phyloP scores from a whole-genome alignment of 2,797 vertebrate species.

The Sebastiscus tertius region DNA sequence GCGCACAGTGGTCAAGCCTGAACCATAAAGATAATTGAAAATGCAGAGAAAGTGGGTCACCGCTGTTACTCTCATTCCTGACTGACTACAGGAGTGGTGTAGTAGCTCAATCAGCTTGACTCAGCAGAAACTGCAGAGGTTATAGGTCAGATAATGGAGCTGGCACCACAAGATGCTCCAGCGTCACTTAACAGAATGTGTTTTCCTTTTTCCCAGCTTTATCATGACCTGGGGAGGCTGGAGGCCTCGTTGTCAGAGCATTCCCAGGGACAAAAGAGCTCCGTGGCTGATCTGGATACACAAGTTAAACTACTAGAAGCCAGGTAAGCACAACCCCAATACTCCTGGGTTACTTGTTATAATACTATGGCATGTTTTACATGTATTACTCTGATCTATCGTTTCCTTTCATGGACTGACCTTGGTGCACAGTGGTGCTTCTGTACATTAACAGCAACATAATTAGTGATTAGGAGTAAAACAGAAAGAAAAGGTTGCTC shows the following conservation, averaged over 20 bases:
- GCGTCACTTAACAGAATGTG: not conserved
- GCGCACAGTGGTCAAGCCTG: conserved; percentile 57
- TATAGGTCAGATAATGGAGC: conserved; percentile 26
- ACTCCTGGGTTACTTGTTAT: not conserved
- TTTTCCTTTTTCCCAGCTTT: conserved; percentile 74
- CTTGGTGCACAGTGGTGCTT: not conserved
- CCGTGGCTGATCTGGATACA: conserved; percentile 77
- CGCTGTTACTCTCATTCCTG: conserved; percentile 8
- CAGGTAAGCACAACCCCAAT: conserved; percentile 71
- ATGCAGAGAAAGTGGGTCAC: conserved; percentile 54
- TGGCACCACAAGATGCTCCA: not conserved
- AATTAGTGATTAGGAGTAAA: not conserved
- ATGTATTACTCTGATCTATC: not conserved
- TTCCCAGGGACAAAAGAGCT: conserved; percentile 72
- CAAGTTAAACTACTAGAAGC: conserved; percentile 83
- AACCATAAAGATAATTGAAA: conserved; percentile 77
- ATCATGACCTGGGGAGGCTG: conserved; percentile 79
- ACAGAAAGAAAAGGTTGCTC: not conserved
- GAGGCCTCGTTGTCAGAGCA: conserved; percentile 78
- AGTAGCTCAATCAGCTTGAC: not conserved
- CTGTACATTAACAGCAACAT: not conserved
- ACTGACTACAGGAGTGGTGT: conserved; percentile 13
- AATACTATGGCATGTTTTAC: not conserved
- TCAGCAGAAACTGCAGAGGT: conserved; percentile 38
- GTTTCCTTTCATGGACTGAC: not conserved